Evolutionary conservation across 2,113 vertebrate genomes (phyloP).

Genomic region (Lepus timidus): DNA sequence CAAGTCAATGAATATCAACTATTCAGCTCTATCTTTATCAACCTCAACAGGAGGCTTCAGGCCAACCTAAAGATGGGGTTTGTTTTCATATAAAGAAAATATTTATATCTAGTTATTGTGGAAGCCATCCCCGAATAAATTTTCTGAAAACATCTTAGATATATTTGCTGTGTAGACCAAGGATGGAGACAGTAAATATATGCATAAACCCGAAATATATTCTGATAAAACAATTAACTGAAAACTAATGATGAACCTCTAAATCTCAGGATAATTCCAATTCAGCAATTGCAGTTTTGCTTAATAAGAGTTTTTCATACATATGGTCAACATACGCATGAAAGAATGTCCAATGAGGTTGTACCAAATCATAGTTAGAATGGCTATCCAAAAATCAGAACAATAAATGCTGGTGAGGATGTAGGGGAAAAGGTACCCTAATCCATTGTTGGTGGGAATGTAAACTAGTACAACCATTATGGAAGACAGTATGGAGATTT

Average conservation of each 20-base stretch:
- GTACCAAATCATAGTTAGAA: too few relatives aligned
- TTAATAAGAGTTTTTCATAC: not conserved
- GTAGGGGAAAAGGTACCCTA: too few relatives aligned
- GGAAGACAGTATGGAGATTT: too few relatives aligned
- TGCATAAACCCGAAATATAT: not conserved
- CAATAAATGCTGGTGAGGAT: too few relatives aligned
- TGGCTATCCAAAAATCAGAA: too few relatives aligned
- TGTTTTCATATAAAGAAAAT: not conserved
- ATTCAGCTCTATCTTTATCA: not conserved
- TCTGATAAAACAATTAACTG: not conserved
- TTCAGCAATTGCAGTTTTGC: not conserved
- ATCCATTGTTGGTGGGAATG: too few relatives aligned
- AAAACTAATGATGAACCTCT: constrained; percentile 14
- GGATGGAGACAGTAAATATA: not conserved
- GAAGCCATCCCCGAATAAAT: not conserved
- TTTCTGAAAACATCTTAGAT: not conserved
- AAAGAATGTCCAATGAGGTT: too few relatives aligned
- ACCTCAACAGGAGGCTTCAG: not conserved
- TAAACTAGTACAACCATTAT: too few relatives aligned
- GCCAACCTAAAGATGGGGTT: not conserved
- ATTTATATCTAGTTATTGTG: not conserved
- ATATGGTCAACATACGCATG: too few relatives aligned
- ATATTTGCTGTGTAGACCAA: not conserved
- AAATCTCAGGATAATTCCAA: not conserved
- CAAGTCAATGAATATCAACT: constrained; percentile 30